Base-by-base conservation (phyloP, 2,888 invertebrate genomes). In the Eurytoma californica region DNA sequence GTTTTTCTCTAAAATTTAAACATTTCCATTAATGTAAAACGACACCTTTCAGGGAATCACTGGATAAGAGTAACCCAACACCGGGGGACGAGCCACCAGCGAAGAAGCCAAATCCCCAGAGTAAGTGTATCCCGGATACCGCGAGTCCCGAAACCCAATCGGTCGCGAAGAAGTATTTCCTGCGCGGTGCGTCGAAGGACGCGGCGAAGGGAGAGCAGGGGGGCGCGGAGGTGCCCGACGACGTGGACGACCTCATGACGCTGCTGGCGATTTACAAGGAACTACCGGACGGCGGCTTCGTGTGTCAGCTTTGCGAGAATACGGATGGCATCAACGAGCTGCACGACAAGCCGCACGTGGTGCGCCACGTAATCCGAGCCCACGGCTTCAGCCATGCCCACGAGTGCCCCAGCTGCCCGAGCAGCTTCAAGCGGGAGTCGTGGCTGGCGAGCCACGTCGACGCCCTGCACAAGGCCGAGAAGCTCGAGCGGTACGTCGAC, bases 241-340 rank as follows among this genome's bases (percentile, higher is more conserved):
- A 68, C 18, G 68, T 67, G 39, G 76, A 76, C 58, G 68, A 76
- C 3, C 61, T 76, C 14, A 68, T 80, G 2, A 30, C 51, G 0
- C 47, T 76, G 12, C 66, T 75, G 13, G 24, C 16, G 0, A 49
- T 68, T 20, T 68, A 79, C 51, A 70, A 60, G 53, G 18, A 28
- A 14, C 20, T 57, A 13, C 49, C 58, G 13, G 39, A 24, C 24
- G 72, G 63, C 7, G 28, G 57, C 0, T 87, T 85, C 16, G 77
- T 83, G 0, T 87, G 88, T 76, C 84, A 84, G 0, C 85, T 88
- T 9, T 88, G 88, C 68, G 80, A 77, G n/a, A 24, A n/a, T 3
- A 68, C 70, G 2, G 67, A 60, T 9, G 18, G 30, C 14, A 28
- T 47, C 5, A 28, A 18, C 18, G 47, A 55, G 9, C 3, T 13